Conservation (phyloP, 2,797 vertebrate species). For the Sebastes reedi region DNA sequence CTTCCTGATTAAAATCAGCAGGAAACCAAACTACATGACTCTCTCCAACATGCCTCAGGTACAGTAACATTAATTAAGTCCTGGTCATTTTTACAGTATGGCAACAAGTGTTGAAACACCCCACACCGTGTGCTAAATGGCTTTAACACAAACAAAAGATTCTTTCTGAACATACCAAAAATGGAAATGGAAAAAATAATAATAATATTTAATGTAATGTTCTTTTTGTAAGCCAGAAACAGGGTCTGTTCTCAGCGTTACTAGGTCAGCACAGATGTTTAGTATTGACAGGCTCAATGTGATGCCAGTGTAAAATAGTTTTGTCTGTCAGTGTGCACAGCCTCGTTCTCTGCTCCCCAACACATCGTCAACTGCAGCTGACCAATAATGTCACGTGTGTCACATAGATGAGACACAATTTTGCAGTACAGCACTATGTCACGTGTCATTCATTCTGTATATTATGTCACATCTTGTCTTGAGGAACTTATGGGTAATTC, state of each 20-base stretch:
- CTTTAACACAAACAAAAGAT: background rate
- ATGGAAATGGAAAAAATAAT: background rate
- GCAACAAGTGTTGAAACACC: background rate
- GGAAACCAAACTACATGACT: slow-evolving; percentile 83
- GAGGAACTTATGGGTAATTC: background rate
- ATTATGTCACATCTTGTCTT: background rate
- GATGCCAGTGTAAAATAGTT: background rate
- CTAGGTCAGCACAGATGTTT: background rate
- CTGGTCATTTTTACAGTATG: background rate
- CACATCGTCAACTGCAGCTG: background rate
- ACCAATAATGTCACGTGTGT: background rate
- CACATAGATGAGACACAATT: background rate
- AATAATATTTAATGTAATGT: background rate
- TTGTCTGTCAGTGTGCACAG: background rate
- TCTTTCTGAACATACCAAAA: background rate
- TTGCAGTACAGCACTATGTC: background rate
- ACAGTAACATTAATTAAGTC: background rate
- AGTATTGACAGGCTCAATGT: background rate
- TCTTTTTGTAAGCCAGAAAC: background rate
- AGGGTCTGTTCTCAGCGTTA: background rate
- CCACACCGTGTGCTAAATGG: background rate
- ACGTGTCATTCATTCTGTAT: background rate
- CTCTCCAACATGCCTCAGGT: slow-evolving; percentile 99
- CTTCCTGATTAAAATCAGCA: slow-evolving; percentile 89
- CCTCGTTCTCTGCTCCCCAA: background rate